Conservation (phyloP, 2,113 vertebrate species). For the Trichechus manatus region DNA sequence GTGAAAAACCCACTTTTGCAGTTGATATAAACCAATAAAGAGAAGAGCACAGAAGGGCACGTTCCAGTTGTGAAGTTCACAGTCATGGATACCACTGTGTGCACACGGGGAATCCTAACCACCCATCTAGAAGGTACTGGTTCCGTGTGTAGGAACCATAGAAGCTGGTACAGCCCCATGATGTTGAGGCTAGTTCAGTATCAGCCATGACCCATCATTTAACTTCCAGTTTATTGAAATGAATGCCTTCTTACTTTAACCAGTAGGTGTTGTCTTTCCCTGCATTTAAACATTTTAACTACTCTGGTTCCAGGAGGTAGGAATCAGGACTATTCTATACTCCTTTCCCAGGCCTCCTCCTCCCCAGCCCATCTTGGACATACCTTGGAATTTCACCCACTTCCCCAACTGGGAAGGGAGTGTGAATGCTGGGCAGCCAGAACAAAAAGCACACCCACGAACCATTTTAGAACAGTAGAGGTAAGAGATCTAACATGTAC, state of each 20-base stretch:
- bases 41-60: neutral
- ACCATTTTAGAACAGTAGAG: neutral
- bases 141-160: neutral
- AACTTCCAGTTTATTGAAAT: neutral
- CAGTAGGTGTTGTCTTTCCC: neutral
- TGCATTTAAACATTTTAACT: neutral
- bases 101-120: neutral
- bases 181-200: neutral
- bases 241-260: neutral
- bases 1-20: neutral
- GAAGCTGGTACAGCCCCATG: rapidly evolving
- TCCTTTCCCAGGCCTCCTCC: neutral
- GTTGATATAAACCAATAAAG: neutral
- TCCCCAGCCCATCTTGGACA: neutral
- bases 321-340: neutral
- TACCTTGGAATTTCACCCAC: neutral
- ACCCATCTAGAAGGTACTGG: neutral
- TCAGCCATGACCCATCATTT: neutral
- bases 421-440: neutral
- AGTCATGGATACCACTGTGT: neutral
- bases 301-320: neutral
- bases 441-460: neutral
- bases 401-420: neutral
- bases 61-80: neutral
- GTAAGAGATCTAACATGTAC: neutral